Base-by-base conservation (phyloP, 2,888 invertebrate genomes). In the Hecatera dysodea region DNA sequence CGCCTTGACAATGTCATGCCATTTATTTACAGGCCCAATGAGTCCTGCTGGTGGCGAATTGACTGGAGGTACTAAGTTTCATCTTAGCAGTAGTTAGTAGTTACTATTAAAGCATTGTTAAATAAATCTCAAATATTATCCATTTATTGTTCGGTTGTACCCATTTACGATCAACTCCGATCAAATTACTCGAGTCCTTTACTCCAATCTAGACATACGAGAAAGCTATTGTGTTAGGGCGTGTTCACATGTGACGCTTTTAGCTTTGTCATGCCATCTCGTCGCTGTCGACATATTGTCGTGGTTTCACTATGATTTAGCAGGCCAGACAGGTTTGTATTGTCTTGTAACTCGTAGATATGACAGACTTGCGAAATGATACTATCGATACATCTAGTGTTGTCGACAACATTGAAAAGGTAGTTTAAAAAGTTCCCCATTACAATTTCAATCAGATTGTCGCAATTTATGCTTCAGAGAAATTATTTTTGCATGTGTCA, bases 191-290 rank as follows among this genome's bases (percentile, higher is more conserved):
- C 0, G 2, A 65, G 82, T 78, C 74, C 79, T 67, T 78, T 65
- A 79, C 84, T 83, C 83, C 84, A 74, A 87, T 87, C 87, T 87
- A 87, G 87, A 86, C 82, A 84, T 86, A 86, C 82, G 88, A 88
- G 91, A 92, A 91, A 92, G 91, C 88, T 80, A 88, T 88, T 86
- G 84, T 86, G 85, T 86, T 81, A 82, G 71, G 85, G 81, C 72
- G 65, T 70, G 74, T 53, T 2, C 79, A 72, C 65, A 80, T 33
- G 29, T 67, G 69, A 61, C 53, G 57, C 56, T 68, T 79, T 69
- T 22, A 69, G 75, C 82, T 82, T 69, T 80, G 80, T 74, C 69
- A 73, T 50, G 80, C 57, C 60, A 82, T 70, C 74, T 80, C 61
- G 69, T 57, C 46, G 80, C 66, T 82, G 68, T 80, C 82, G 53